A percentile compares a stretch with the other conserved stretches of the same genome.
Evolutionary conservation across 2,888 invertebrate genomes (phyloP).

Genomic region (Pterostichus niger): DNA sequence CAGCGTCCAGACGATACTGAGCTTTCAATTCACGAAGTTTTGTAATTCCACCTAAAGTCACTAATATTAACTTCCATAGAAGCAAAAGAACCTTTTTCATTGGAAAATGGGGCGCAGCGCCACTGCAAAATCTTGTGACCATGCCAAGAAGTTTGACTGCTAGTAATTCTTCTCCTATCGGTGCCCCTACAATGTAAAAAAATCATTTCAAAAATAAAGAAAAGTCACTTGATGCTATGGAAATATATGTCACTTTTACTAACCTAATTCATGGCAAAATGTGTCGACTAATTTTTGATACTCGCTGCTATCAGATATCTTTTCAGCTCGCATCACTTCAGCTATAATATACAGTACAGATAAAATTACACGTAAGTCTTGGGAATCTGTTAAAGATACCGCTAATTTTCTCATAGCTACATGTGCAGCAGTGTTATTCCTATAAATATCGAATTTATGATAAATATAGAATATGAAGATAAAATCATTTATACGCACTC

Average conservation of each 20-base stretch:
- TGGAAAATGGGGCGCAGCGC: slow-evolving; percentile 97
- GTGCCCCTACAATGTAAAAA: slow-evolving; percentile 75
- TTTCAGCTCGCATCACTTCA: slow-evolving; percentile 92
- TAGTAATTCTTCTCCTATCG: slow-evolving; percentile 89
- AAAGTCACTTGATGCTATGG: too few species aligned
- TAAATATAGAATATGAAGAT: slow-evolving; percentile 1
- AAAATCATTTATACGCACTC: slow-evolving; percentile 80
- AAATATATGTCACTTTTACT: slow-evolving; percentile 28
- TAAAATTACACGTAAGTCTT: slow-evolving; percentile 93
- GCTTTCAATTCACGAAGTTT: slow-evolving; percentile 88
- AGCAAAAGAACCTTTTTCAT: slow-evolving; percentile 98
- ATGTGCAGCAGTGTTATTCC: slow-evolving; percentile 84
- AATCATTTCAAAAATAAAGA: slow-evolving; percentile 12
- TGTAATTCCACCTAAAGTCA: slow-evolving; percentile 94
- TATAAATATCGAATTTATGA: slow-evolving; percentile 71
- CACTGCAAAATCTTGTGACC: slow-evolving; percentile 98
- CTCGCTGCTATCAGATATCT: slow-evolving; percentile 76
- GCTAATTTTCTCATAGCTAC: slow-evolving; percentile 87
- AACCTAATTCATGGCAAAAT: slow-evolving; percentile 81
- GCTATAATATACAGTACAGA: slow-evolving; percentile 97
- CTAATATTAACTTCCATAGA: slow-evolving; percentile 96
- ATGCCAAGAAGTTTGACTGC: slow-evolving; percentile 95
- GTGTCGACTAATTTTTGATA: slow-evolving; percentile 78
- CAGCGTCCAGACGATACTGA: slow-evolving; percentile 84
- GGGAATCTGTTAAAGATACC: slow-evolving; percentile 93